Evolutionary conservation across 2,113 vertebrate genomes (phyloP).

Genomic region (Riparia riparia): DNA sequence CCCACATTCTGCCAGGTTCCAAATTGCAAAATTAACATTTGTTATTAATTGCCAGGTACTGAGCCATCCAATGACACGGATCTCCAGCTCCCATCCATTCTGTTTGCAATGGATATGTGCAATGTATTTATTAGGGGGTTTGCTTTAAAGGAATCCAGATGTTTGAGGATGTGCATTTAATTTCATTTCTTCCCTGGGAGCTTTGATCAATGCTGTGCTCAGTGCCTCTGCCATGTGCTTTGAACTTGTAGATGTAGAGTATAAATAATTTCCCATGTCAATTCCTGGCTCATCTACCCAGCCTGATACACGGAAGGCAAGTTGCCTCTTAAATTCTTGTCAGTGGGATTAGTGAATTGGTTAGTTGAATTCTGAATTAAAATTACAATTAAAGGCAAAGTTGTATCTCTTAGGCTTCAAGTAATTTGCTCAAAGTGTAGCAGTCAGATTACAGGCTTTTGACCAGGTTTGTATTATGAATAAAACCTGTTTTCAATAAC

Average conservation of each 20-base stretch:
- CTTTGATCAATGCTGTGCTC: slow-evolving; percentile 37
- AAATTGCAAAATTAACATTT: not conserved
- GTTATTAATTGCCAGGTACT: not conserved
- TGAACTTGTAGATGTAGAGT: not conserved
- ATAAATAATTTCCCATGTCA: slow-evolving; percentile 44
- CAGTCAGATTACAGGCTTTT: not conserved
- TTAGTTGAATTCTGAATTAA: slow-evolving; percentile 61
- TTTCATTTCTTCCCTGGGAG: not conserved
- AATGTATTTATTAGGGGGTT: not conserved
- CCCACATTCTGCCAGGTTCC: not conserved
- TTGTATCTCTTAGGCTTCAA: not conserved
- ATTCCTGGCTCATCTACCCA: not conserved
- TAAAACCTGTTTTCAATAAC: not conserved
- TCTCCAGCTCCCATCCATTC: not conserved
- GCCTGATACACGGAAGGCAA: slow-evolving; percentile 13
- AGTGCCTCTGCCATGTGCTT: not conserved
- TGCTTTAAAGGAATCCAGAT: not conserved
- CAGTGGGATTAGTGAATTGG: slow-evolving; percentile 34
- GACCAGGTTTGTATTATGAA: not conserved
- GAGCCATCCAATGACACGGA: not conserved
- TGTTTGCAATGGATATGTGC: not conserved
- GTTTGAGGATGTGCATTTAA: not conserved
- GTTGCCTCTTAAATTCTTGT: slow-evolving; percentile 18
- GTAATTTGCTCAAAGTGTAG: not conserved
- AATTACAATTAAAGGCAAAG: slow-evolving; percentile 35